Conservation (phyloP, 2,888 invertebrate species). For the Deilephila porcellus region DNA sequence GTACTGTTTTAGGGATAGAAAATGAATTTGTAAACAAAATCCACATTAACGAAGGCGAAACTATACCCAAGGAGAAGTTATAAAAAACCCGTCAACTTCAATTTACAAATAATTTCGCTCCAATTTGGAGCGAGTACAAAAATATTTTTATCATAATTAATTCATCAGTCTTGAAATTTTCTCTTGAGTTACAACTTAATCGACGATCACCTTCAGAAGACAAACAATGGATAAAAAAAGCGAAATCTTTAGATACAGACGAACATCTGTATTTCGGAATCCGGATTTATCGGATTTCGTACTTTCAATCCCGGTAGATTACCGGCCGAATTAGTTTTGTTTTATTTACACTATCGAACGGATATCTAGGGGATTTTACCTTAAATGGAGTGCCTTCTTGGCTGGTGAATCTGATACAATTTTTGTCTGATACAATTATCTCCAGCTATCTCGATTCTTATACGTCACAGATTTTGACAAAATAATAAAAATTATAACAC, state of each 20-base stretch:
- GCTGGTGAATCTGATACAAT: too few species aligned
- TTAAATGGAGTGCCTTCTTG: neutral
- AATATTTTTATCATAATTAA: conserved; percentile 4
- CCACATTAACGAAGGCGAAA: too few species aligned
- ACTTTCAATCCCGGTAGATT: conserved; percentile 2
- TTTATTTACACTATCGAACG: neutral
- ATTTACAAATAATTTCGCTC: too few species aligned
- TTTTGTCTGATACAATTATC: too few species aligned
- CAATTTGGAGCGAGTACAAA: neutral
- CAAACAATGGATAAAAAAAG: neutral
- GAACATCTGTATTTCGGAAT: conserved; percentile 11
- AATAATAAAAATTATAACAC: neutral
- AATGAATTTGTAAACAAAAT: too few species aligned
- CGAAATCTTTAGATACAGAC: neutral
- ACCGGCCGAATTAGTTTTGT: neutral
- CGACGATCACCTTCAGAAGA: neutral
- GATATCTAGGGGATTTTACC: neutral
- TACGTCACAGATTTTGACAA: too few species aligned
- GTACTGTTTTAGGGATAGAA: too few species aligned
- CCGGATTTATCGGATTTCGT: neutral
- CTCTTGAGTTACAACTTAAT: neutral
- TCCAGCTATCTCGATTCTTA: too few species aligned
- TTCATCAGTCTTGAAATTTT: neutral
- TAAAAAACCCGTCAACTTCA: too few species aligned
- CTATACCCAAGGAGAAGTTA: too few species aligned